phyloP scores from a whole-genome alignment of 2,888 invertebrate species.

The Rhodophaea formosa region DNA sequence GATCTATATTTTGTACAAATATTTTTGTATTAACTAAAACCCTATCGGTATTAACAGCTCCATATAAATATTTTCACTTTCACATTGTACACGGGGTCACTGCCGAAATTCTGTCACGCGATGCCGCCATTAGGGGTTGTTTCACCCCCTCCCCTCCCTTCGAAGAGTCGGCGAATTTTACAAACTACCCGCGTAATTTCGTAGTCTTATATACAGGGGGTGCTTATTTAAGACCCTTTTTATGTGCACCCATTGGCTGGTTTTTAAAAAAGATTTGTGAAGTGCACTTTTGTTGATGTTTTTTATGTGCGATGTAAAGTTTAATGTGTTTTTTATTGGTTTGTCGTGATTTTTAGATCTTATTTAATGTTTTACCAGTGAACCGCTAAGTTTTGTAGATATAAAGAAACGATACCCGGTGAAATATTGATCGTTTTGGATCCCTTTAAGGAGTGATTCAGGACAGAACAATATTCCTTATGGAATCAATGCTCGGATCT shows the following conservation, averaged over 20 bases:
- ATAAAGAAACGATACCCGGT: no score
- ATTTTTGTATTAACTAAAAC: conserved; percentile 12
- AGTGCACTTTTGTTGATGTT: conserved; percentile 52
- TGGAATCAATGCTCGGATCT: no score
- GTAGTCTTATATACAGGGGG: conserved; percentile 57
- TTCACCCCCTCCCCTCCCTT: conserved; percentile 46
- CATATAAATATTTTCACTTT: conserved; percentile 74
- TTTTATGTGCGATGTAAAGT: conserved; percentile 1
- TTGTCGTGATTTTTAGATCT: neutral
- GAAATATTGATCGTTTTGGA: no score
- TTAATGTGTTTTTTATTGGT: conserved; percentile 18
- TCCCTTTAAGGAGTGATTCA: no score
- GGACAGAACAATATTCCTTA: no score
- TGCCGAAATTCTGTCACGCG: conserved; percentile 81
- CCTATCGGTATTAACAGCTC: conserved; percentile 50
- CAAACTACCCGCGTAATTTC: conserved; percentile 73
- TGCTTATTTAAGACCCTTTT: conserved; percentile 52
- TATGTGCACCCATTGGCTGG: conserved; percentile 51
- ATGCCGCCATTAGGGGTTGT: conserved; percentile 78
- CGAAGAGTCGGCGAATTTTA: conserved; percentile 73
- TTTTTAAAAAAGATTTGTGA: conserved; percentile 54
- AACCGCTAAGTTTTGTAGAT: no score
- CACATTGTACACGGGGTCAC: conserved; percentile 74
- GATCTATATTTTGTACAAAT: no score
- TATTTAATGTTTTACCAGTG: neutral